Base-by-base conservation (phyloP, 2,113 vertebrate species). In the Mormyrus lacerda region DNA sequence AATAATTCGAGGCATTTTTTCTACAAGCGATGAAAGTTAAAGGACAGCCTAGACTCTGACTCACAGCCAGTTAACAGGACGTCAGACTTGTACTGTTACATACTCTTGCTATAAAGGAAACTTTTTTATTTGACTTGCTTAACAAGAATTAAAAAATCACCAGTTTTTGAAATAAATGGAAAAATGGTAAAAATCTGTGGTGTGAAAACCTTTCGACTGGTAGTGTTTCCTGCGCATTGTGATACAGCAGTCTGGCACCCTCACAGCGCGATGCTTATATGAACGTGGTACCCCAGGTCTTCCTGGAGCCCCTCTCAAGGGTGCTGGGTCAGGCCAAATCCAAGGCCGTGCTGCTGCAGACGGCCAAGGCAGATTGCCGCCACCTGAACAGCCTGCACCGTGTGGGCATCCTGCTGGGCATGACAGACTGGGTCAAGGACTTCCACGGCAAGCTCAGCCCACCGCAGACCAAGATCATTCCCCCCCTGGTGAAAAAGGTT, bases 351-450 rank as follows among this genome's bases (percentile, higher is more conserved):
- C 94, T 96, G 31, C 91, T 96, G 88, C 83, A 91, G 0, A 44
- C 90, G 6, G 95, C 95, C 50, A 92, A 91, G 85, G 92, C 93
- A 0, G 90, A 95, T 88, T 85, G 83, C 0, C 94, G 85, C 17
- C 90, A 95, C 90, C 91, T 95, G n/a, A 95, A 94, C 93, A 91
- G 92, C 39, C 95, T 96, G 88, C 96, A 96, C 84, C 94, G 93
- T 45, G 92, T 96, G 91, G 96, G 95, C 45, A 91, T 96, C 90
- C 90, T 96, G 50, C 90, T 96, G 88, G 96, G 96, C 5, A 92
- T 96, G 89, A 95, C 94, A 1, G 96, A 96, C 61, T 96, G 96
- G 96, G 87, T 92, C 88, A 94, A 91, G 87, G 94, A 96, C 93
- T 96, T 95, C 91, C 93, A 94, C 42, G 91, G 84, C 87, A 96